Evolutionary conservation across 2,113 vertebrate genomes (phyloP).

Genomic region (Archocentrus centrarchus): DNA sequence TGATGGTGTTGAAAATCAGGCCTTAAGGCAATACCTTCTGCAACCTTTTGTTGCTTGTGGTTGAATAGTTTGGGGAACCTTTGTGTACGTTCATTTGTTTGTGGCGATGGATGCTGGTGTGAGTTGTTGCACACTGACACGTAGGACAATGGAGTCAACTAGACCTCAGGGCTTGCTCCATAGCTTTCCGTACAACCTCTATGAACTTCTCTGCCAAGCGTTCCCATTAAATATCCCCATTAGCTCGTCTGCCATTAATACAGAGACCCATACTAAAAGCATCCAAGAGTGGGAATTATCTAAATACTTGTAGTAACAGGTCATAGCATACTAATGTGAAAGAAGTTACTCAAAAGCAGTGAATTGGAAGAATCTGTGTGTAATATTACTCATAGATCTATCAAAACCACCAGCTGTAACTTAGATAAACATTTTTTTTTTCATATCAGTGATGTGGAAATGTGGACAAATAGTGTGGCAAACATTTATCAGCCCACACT

Average conservation of each 20-base stretch:
- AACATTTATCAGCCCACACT: background rate
- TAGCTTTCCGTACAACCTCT: slow-evolving; percentile 38
- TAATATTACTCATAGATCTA: slow-evolving; percentile 7
- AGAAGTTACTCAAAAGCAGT: background rate
- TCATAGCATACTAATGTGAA: slow-evolving; percentile 11
- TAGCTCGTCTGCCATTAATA: slow-evolving; percentile 31
- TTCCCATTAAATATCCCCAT: slow-evolving; percentile 55
- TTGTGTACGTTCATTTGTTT: slow-evolving; percentile 48
- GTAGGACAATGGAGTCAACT: slow-evolving; percentile 69
- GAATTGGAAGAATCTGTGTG: slow-evolving; percentile 2
- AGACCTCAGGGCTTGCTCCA: slow-evolving; percentile 59
- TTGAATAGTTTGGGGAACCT: slow-evolving; percentile 45
- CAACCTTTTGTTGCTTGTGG: slow-evolving; percentile 28
- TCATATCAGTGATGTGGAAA: background rate
- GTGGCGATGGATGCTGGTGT: slow-evolving; percentile 20
- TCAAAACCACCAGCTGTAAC: background rate
- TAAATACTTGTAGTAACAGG: slow-evolving; percentile 32
- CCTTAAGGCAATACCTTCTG: slow-evolving; percentile 29
- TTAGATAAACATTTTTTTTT: background rate
- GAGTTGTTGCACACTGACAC: slow-evolving; percentile 10
- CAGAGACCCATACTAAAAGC: slow-evolving; percentile 45
- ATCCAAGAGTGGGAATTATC: slow-evolving; percentile 23
- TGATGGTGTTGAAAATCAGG: slow-evolving; percentile 27
- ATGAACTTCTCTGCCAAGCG: slow-evolving; percentile 43
- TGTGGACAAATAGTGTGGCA: slow-evolving; percentile 19